phyloP scores from a whole-genome alignment of 2,888 invertebrate genomes.

The Heterodera filipjevi region DNA sequence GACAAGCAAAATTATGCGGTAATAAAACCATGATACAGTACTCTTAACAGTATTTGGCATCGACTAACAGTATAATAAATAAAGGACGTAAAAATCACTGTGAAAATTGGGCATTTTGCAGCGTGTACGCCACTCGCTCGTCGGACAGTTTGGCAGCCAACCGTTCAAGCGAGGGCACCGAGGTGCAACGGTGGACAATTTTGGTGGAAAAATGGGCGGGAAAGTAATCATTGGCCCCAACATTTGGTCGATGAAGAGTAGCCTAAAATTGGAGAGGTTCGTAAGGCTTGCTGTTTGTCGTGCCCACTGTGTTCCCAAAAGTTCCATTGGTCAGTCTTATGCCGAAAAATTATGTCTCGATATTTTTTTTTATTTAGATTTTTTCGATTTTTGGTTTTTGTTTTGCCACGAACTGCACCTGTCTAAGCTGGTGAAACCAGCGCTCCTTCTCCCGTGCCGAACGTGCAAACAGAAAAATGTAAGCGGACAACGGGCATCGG shows the following conservation, averaged over 20 bases:
- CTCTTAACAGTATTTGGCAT: too few relatives aligned
- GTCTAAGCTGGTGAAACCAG: slow-evolving; percentile 73
- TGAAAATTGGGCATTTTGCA: slow-evolving; percentile 49
- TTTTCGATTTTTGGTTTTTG: not conserved
- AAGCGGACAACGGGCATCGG: not conserved
- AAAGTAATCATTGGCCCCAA: not conserved
- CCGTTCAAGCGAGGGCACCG: slow-evolving; percentile 23
- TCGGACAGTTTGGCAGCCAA: not conserved
- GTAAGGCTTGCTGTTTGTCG: too few relatives aligned
- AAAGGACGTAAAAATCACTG: slow-evolving; percentile 33
- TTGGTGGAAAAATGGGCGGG: not conserved
- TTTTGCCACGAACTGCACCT: not conserved
- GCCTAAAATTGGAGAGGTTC: not conserved
- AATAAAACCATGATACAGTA: too few relatives aligned
- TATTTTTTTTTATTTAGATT: not conserved
- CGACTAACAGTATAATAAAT: too few relatives aligned
- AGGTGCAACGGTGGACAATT: slow-evolving; percentile 4
- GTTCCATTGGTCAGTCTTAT: too few relatives aligned
- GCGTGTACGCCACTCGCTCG: slow-evolving; percentile 49
- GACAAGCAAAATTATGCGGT: too few relatives aligned
- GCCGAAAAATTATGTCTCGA: too few relatives aligned
- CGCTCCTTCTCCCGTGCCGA: slow-evolving; percentile 88
- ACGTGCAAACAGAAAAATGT: slow-evolving; percentile 76
- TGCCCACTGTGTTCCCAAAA: too few relatives aligned
- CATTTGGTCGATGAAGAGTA: not conserved